These are phyloP conservation scores for Ptychoptera contaminata DNA, from an alignment of 2,888 invertebrate species.

Conservation along the genomic window DNA sequence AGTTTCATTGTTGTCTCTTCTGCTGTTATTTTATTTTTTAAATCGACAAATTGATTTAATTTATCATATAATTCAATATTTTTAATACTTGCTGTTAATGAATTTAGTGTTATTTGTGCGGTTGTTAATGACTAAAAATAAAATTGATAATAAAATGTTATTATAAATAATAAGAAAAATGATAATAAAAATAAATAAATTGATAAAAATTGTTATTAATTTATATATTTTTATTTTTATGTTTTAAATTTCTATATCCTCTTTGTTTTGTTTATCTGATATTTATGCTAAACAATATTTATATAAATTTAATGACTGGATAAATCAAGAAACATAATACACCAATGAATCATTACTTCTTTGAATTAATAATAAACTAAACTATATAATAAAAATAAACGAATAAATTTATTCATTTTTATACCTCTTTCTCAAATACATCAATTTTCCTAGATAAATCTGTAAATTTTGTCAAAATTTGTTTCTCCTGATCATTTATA, in stretches of 20 bases:
- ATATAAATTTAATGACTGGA: too few species aligned
- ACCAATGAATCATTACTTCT: background rate
- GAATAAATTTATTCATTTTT: background rate
- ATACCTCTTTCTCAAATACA: background rate
- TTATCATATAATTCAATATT: constrained; percentile 38
- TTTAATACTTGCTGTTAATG: constrained; percentile 20
- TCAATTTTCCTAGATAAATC: constrained; percentile 29
- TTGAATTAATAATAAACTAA: background rate
- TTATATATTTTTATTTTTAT: too few species aligned
- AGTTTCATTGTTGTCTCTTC: constrained; percentile 42
- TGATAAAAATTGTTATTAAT: too few species aligned
- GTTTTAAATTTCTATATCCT: background rate
- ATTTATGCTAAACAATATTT: too few species aligned
- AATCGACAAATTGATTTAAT: constrained; percentile 44
- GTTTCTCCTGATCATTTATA: constrained; percentile 41
- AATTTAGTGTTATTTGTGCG: constrained; percentile 24
- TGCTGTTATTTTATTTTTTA: constrained; percentile 40
- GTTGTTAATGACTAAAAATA: constrained; percentile 20
- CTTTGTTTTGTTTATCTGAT: background rate
- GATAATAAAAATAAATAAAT: background rate
- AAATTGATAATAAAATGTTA: background rate
- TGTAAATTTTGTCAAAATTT: constrained; percentile 37
- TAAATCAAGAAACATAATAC: too few species aligned
- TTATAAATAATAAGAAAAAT: constrained; percentile 4
- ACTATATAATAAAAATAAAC: too few species aligned